Evolutionary conservation across 92 coral and sea anemone species (phyloP).

Genomic region (Anthopleura xanthogrammica): DNA sequence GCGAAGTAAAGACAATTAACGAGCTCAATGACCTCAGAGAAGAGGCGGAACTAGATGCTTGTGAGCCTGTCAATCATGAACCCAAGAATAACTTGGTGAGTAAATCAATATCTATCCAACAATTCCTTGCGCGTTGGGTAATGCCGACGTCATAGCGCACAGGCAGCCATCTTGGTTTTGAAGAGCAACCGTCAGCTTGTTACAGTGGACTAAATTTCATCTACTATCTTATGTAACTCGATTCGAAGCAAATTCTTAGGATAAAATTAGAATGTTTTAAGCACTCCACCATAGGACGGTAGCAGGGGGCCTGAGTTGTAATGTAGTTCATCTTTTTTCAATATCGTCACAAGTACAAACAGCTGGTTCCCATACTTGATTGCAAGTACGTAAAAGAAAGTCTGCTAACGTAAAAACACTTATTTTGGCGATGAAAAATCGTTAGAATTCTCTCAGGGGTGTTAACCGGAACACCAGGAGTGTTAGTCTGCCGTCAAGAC

Average conservation of each 20-base stretch:
- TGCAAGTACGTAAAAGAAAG: background rate
- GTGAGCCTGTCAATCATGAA: slow-evolving; percentile 14
- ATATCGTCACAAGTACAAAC: too few species aligned
- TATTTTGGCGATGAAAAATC: background rate
- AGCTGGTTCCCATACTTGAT: too few species aligned
- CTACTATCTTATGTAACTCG: too few species aligned
- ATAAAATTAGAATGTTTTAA: too few species aligned
- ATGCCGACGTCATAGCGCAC: background rate
- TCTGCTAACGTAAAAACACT: background rate
- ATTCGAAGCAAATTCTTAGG: too few species aligned
- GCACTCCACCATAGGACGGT: too few species aligned
- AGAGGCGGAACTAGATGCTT: slow-evolving; percentile 31
- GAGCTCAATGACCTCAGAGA: slow-evolving; percentile 18
- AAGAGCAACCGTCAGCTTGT: too few species aligned
- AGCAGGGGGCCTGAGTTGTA: too few species aligned
- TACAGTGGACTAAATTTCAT: too few species aligned
- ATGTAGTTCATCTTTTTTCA: too few species aligned
- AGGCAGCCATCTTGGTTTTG: background rate
- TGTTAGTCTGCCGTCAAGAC: background rate
- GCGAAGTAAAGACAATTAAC: slow-evolving; percentile 21
- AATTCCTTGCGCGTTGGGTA: background rate
- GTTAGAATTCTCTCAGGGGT: background rate
- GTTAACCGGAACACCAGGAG: background rate
- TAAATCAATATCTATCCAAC: background rate
- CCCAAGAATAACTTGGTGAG: slow-evolving; percentile 27